phyloP scores from a whole-genome alignment of 2,113 vertebrate species.

The Tympanuchus pallidicinctus region DNA sequence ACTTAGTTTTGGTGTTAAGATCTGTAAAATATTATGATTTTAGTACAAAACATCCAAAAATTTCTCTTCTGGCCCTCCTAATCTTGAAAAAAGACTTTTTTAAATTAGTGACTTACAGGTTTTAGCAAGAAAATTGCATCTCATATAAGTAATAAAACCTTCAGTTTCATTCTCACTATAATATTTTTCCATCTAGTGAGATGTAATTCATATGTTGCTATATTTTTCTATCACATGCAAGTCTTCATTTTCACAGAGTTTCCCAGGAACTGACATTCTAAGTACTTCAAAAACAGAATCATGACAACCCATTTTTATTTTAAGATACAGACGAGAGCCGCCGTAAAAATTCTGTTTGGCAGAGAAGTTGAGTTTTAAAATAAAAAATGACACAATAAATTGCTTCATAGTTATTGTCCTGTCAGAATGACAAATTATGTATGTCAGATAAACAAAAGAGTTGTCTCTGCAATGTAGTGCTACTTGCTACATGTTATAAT shows the following conservation, averaged over 20 bases:
- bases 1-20: not conserved
- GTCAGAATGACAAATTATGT: not conserved
- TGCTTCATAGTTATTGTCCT: not conserved
- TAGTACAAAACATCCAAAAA: not conserved
- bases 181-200: not conserved
- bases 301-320: not conserved
- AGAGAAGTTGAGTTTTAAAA: not conserved
- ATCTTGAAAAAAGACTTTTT: not conserved
- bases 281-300: not conserved
- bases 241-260: not conserved
- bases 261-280: not conserved
- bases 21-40: not conserved
- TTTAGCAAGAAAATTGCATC: not conserved
- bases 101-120: not conserved
- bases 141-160: not conserved
- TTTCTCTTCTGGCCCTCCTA: not conserved
- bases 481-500: not conserved
- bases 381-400: not conserved
- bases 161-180: not conserved
- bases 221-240: not conserved
- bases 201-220: not conserved
- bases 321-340: not conserved
- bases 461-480: not conserved
- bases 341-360: not conserved
- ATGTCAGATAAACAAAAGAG: not conserved